Conservation (phyloP, 37 sponge, comb jelly and placozoan genomes). For the Haliclona indistincta region DNA sequence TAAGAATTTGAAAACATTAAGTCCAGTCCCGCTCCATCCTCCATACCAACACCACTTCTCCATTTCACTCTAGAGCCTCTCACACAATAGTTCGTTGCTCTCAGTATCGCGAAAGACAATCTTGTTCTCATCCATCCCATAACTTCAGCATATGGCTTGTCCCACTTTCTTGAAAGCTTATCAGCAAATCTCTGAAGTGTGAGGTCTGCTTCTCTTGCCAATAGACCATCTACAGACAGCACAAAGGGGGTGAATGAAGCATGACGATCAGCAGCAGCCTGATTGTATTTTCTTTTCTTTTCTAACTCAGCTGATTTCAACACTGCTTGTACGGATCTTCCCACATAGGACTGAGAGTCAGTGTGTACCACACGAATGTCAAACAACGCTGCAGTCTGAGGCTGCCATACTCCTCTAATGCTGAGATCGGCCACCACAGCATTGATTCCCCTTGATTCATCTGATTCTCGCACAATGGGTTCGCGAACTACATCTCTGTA, state of each 20-base stretch:
- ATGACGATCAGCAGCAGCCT: slow-evolving; percentile 12
- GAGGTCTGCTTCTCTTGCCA: slow-evolving; percentile 25
- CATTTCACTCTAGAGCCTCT: slow-evolving; percentile 19
- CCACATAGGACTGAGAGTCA: slow-evolving; percentile 28
- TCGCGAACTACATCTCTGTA: no score
- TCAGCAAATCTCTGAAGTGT: background rate
- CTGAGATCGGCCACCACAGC: slow-evolving; percentile 38
- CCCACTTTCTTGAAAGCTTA: slow-evolving; percentile 3
- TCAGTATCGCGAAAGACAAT: slow-evolving; percentile 22
- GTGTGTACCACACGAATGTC: slow-evolving; percentile 64
- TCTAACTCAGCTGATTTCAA: slow-evolving; percentile 32
- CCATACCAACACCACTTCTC: no score
- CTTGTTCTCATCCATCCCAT: slow-evolving; percentile 14
- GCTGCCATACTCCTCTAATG: slow-evolving; percentile 50
- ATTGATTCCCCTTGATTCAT: no score
- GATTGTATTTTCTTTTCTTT: slow-evolving; percentile 48
- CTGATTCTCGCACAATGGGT: no score
- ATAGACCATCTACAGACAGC: slow-evolving; percentile 29
- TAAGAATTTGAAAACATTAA: no score
- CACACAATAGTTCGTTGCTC: slow-evolving; percentile 27
- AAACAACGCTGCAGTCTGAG: slow-evolving; percentile 46
- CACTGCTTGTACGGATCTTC: slow-evolving; percentile 18
- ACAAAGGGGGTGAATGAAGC: slow-evolving; percentile 37
- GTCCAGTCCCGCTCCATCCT: no score
- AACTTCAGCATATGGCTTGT: background rate